These are phyloP conservation scores for Myzus persicae DNA, from an alignment of 1,140 invertebrate genomes.

Conservation along the genomic window DNA sequence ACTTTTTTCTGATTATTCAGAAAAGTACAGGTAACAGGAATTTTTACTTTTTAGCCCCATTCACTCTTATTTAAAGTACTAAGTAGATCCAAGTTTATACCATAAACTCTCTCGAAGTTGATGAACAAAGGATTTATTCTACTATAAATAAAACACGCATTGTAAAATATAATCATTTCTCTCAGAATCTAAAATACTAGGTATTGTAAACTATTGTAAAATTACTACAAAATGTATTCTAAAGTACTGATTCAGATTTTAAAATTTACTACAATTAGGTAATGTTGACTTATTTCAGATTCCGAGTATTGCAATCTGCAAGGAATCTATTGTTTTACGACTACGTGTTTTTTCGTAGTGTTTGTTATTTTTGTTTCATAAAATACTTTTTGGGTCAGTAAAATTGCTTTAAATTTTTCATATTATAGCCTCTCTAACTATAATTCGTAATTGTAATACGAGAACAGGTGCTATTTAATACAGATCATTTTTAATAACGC, in stretches of 20 bases:
- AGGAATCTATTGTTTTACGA: not conserved
- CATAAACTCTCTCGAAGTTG: too few relatives aligned
- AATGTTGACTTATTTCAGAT: not conserved
- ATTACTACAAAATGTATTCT: not conserved
- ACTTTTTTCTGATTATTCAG: too few relatives aligned
- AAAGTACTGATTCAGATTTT: not conserved
- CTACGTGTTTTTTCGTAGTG: not conserved
- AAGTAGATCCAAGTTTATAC: too few relatives aligned
- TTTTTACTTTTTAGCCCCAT: too few relatives aligned
- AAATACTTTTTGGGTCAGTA: slow-evolving; percentile 10
- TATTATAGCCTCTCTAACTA: not conserved
- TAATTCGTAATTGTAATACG: not conserved
- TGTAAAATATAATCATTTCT: too few relatives aligned
- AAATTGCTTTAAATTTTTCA: not conserved
- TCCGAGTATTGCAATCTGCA: not conserved
- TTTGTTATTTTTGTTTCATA: not conserved
- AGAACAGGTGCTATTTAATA: not conserved
- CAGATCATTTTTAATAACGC: not conserved
- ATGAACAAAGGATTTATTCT: too few relatives aligned
- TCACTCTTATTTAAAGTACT: too few relatives aligned
- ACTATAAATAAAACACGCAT: too few relatives aligned
- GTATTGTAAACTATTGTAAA: too few relatives aligned
- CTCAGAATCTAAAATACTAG: too few relatives aligned
- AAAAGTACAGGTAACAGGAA: too few relatives aligned
- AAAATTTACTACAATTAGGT: not conserved